phyloP scores from a whole-genome alignment of 2,797 vertebrate genomes.

The Tympanoctomys barrerae region DNA sequence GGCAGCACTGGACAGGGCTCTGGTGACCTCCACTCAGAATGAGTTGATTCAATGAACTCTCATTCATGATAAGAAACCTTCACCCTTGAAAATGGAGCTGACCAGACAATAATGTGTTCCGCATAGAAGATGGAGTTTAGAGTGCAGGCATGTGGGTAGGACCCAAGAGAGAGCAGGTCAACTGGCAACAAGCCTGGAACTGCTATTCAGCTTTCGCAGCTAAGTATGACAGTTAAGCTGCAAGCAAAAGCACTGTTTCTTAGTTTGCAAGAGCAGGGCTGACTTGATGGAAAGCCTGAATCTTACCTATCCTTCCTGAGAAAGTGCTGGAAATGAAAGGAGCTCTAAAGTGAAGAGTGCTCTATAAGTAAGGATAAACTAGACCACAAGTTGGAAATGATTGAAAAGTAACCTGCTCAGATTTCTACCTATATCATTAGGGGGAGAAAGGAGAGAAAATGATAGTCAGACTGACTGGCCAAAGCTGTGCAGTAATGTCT shows the following conservation, averaged over 20 bases:
- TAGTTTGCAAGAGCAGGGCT: neutral
- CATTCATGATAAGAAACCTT: conserved; percentile 42
- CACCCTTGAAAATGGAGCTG: neutral
- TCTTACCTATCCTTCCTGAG: neutral
- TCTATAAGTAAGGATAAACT: neutral
- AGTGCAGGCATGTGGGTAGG: neutral
- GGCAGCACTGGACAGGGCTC: neutral
- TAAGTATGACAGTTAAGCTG: neutral
- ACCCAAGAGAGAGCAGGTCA: neutral
- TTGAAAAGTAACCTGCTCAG: neutral
- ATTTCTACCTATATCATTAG: neutral
- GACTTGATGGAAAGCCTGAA: neutral
- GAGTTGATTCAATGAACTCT: conserved; percentile 50
- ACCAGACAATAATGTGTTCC: neutral
- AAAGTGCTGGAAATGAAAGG: neutral
- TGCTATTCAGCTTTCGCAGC: neutral
- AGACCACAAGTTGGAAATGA: neutral
- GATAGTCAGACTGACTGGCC: neutral
- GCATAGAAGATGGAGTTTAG: neutral
- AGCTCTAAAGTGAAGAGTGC: neutral
- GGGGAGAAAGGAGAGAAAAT: neutral
- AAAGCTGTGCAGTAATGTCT: neutral
- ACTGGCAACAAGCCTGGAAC: neutral
- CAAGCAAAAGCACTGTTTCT: neutral
- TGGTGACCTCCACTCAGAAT: neutral